Percentiles rank a stretch among this genome's conserved stretches.
These are phyloP conservation scores for Lemur catta DNA, from an alignment of 2,797 vertebrate species.

Conservation along the genomic window DNA sequence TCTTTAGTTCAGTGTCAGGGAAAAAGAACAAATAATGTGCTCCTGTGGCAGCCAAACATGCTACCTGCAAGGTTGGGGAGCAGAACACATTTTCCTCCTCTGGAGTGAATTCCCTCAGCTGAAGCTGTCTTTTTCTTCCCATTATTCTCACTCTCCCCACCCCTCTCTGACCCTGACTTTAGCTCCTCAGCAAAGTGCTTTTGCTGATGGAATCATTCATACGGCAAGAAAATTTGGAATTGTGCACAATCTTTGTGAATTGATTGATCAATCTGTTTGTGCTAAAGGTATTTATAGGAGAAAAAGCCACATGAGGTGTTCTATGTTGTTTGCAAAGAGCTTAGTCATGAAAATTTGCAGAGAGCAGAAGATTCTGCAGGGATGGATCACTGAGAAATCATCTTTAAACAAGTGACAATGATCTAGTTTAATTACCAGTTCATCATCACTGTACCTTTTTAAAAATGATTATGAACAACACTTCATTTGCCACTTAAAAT, in stretches of 20 bases:
- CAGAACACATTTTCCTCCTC: conserved; percentile 65
- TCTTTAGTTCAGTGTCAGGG: conserved; percentile 87
- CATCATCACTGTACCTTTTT: conserved; percentile 8
- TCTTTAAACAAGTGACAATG: neutral
- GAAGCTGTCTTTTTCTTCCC: conserved; percentile 66
- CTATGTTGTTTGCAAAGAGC: neutral
- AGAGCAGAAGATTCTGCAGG: neutral
- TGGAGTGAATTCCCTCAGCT: conserved; percentile 59
- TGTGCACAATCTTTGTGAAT: neutral
- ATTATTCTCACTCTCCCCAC: neutral
- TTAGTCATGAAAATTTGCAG: conserved; percentile 15
- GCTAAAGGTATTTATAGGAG: conserved; percentile 12
- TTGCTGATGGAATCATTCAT: neutral
- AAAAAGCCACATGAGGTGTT: neutral
- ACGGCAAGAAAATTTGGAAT: neutral
- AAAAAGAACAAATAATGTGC: conserved; percentile 85
- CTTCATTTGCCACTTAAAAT: conserved; percentile 2
- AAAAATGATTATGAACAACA: neutral
- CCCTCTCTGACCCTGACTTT: neutral
- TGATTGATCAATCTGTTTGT: conserved; percentile 13
- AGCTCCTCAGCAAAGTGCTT: conserved; percentile 48
- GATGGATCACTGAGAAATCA: conserved; percentile 18
- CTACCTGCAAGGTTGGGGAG: conserved; percentile 83
- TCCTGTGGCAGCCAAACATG: conserved; percentile 83
- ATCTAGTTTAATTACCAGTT: neutral